Percentiles rank a stretch among this genome's conserved stretches.
Conservation (phyloP, 1,140 invertebrate species). For the Acyrthosiphon pisum region DNA sequence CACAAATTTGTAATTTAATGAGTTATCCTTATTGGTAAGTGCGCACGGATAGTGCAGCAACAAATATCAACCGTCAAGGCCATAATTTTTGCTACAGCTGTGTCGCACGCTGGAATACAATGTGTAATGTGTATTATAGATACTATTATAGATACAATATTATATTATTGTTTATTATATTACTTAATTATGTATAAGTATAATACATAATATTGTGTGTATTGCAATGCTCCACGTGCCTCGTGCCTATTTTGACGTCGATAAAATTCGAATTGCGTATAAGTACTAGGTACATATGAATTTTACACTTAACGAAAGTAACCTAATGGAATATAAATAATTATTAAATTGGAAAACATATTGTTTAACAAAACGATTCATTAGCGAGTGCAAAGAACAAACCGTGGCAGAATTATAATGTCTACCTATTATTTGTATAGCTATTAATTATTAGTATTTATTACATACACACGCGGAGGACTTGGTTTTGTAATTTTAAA, state of each 20-base stretch:
- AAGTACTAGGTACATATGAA: neutral
- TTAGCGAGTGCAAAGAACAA: neutral
- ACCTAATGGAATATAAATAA: neutral
- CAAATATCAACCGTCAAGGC: neutral
- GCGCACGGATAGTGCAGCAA: neutral
- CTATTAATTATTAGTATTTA: neutral
- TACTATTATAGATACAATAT: neutral
- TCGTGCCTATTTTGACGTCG: neutral
- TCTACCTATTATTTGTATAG: neutral
- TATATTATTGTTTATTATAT: neutral
- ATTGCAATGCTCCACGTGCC: neutral
- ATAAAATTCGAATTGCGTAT: neutral
- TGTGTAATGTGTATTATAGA: neutral
- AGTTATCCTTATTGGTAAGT: neutral
- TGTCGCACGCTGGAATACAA: neutral
- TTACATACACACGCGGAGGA: neutral
- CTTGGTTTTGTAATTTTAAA: neutral
- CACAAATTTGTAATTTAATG: neutral
- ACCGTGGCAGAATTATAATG: neutral
- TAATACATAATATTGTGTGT: neutral
- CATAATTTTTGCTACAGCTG: neutral
- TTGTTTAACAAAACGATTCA: neutral
- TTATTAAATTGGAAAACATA: neutral
- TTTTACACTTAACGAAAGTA: neutral
- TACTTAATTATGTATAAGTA: neutral